Evolutionary conservation across 2,797 vertebrate genomes (phyloP), one percentile per base, ranked within the genome.

Genomic region (Sternotherus odoratus): DNA sequence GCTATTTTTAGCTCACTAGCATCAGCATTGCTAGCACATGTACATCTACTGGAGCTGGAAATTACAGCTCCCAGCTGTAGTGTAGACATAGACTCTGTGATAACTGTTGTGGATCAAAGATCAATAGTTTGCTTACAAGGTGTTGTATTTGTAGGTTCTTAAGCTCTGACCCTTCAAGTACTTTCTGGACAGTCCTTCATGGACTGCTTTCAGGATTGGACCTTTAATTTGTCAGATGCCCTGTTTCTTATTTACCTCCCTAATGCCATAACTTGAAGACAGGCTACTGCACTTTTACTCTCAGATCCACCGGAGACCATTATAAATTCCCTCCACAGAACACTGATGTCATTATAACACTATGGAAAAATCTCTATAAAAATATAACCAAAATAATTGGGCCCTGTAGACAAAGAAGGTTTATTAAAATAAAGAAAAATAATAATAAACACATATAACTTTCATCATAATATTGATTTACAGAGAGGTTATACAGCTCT

Each of bases 391-490:
- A 85, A 86, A 91, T 86, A 95, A 96, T 51, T 79, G 57, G 81
- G 81, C 81, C 88, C 88, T 56, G 43, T 85, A 86, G 95, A 96
- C 21, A 39, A 39, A 74, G 86, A 94, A 94, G 77, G 54, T 88
- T 93, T 96, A 97, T 46, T 75, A 46, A 75, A 75, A 75, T 30
- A 43, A 74, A 74, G 26, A 74, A 24, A 75, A 97, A 96, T 86
- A 97, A 95, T 82, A 94, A 95, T 72, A 96, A 60, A 89, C 39
- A 87, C 87, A 89, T 36, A 81, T 85, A 87, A 93, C 56, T 66
- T 75, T 81, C 85, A 79, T 86, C 91, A 82, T 90, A 94, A 92
- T 77, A 94, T 82, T 95, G 95, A 96, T 96, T 96, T 93, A 95
- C 49, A 93, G 9, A 86, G 83, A 49, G 82, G 72, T 80, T 83